These are phyloP conservation scores for Pyralis farinalis DNA, from an alignment of 2,888 invertebrate species.

Conservation along the genomic window DNA sequence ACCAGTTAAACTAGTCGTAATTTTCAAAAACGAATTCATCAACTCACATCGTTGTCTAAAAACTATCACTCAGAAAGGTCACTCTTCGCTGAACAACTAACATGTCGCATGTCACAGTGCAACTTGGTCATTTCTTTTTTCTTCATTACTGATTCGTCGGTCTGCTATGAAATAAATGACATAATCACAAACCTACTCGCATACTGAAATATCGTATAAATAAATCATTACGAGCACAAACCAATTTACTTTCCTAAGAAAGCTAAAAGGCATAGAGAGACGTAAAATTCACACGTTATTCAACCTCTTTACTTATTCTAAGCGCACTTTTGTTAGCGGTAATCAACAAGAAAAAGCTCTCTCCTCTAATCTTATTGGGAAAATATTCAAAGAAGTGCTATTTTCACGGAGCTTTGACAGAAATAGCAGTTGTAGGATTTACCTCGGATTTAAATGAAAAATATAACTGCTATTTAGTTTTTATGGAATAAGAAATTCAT, in stretches of 20 bases:
- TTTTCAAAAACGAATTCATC: too few relatives aligned
- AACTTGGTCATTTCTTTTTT: too few relatives aligned
- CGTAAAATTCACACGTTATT: conserved; percentile 31
- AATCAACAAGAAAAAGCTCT: conserved; percentile 51
- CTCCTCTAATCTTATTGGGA: conserved; percentile 28
- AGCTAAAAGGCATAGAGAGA: conserved; percentile 23
- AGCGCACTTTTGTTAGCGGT: conserved; percentile 33
- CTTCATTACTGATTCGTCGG: too few relatives aligned
- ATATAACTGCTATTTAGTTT: too few relatives aligned
- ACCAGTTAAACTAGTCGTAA: too few relatives aligned
- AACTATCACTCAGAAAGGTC: too few relatives aligned
- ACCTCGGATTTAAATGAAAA: neutral
- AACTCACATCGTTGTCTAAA: too few relatives aligned
- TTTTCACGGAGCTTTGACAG: conserved; percentile 14
- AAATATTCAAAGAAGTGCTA: conserved; percentile 27
- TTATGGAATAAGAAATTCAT: too few relatives aligned
- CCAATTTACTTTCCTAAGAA: conserved; percentile 9
- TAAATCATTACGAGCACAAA: conserved; percentile 3
- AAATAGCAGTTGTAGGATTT: conserved; percentile 2
- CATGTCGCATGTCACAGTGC: too few relatives aligned
- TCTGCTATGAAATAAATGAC: too few relatives aligned
- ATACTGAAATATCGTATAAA: neutral
- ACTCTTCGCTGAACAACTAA: too few relatives aligned
- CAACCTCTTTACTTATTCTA: conserved; percentile 38
- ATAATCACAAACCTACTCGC: too few relatives aligned